Percentiles rank a stretch among this genome's conserved stretches.
phyloP scores from a whole-genome alignment of 1,140 invertebrate species.

The Bacillus rossius region DNA sequence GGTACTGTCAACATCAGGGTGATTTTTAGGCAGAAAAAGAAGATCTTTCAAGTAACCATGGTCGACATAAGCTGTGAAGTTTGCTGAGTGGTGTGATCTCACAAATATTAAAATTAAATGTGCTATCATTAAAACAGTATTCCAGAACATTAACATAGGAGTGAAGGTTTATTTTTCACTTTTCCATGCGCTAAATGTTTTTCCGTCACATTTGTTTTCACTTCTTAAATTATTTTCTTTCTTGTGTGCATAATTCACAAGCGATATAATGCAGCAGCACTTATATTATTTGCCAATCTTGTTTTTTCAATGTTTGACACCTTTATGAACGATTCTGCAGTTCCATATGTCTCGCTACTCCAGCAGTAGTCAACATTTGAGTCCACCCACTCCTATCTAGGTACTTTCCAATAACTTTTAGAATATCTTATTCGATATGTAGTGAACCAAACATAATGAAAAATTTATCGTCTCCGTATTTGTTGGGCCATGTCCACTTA shows the following conservation, averaged over 20 bases:
- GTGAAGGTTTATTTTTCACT: not conserved
- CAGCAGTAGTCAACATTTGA: conserved; percentile 17
- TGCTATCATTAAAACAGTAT: not conserved
- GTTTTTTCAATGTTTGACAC: conserved; percentile 17
- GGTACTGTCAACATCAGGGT: no score
- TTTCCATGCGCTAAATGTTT: not conserved
- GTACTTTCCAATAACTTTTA: conserved; percentile 8
- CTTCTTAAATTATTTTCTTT: not conserved
- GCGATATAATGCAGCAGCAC: conserved; percentile 17
- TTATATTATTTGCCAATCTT: conserved; percentile 20
- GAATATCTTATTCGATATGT: conserved; percentile 24
- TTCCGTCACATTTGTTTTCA: not conserved
- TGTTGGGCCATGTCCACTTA: conserved; percentile 26
- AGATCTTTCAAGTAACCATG: not conserved
- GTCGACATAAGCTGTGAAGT: conserved; percentile 1
- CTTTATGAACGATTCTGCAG: conserved; percentile 15
- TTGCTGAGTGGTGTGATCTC: not conserved
- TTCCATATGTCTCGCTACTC: conserved; percentile 14
- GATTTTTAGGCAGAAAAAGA: not conserved
- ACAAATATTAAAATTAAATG: not conserved
- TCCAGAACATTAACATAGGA: not conserved
- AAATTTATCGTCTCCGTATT: conserved; percentile 26
- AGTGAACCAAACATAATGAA: conserved; percentile 27
- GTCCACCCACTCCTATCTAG: conserved; percentile 23
- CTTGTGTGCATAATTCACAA: conserved; percentile 16